Conservation (phyloP, 2,888 invertebrate species). For the Oscheius myriophilus region DNA sequence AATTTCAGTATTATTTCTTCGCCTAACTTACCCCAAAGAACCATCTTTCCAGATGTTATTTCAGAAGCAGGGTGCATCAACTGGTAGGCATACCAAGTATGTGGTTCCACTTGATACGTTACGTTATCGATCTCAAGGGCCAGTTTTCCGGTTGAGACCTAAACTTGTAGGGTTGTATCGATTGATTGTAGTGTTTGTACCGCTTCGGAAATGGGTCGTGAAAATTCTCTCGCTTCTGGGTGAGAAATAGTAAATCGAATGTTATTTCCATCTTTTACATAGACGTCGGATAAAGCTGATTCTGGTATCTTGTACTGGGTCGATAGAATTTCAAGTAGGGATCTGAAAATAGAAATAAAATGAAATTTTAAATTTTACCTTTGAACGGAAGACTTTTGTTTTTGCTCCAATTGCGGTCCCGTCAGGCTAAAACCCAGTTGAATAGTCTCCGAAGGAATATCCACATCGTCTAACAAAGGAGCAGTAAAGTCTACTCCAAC, state of each 20-base stretch:
- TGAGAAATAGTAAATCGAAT: conserved; percentile 56
- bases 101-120: conserved; percentile 53
- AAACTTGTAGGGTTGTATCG: not conserved
- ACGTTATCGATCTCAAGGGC: conserved; percentile 41
- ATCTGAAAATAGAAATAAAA: conserved; percentile 5
- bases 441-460: conserved; percentile 42
- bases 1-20: not conserved
- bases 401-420: conserved; percentile 40
- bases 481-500: conserved; percentile 49
- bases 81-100: conserved; percentile 48
- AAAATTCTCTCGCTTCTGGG: conserved; percentile 52
- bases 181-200: conserved; percentile 31
- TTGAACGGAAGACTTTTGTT: conserved; percentile 2
- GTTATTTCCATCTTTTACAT: conserved; percentile 54
- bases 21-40: conserved; percentile 49
- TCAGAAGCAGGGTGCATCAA: conserved; percentile 30
- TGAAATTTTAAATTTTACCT: conserved; percentile 29
- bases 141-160: conserved; percentile 41
- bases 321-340: not conserved
- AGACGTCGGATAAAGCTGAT: conserved; percentile 44
- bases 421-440: conserved; percentile 59
- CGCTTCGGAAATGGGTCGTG: conserved; percentile 54
- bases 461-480: conserved; percentile 43
- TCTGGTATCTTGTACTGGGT: conserved; percentile 32
- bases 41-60: conserved; percentile 33